Conservation (phyloP, 1,140 invertebrate genomes). For the Drosophila melanica region DNA sequence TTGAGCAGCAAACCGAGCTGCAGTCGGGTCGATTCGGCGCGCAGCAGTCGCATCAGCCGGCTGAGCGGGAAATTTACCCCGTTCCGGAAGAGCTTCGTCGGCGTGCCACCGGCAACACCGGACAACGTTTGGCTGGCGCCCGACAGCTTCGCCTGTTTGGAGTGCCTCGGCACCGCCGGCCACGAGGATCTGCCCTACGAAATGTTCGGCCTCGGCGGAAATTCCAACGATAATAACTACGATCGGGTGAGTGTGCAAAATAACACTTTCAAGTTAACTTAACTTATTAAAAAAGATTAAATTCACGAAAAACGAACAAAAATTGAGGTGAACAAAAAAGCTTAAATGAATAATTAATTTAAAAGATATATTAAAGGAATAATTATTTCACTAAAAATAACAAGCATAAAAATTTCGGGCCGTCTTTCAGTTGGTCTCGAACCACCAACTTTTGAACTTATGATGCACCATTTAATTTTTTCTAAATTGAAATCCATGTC, state of each 20-base stretch:
- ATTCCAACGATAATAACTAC: conserved; percentile 64
- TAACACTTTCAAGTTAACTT: not conserved
- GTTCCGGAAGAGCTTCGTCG: conserved; percentile 73
- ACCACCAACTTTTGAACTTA: too few species aligned
- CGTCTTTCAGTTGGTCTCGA: too few species aligned
- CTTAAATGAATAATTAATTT: too few species aligned
- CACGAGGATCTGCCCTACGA: conserved; percentile 85
- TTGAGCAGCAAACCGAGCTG: conserved; percentile 73
- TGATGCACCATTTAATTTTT: too few species aligned
- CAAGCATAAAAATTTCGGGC: too few species aligned
- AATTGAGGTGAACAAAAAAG: not conserved
- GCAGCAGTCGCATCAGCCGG: conserved; percentile 72
- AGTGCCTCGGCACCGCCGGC: conserved; percentile 87
- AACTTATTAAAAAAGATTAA: too few species aligned
- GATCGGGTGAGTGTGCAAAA: conserved; percentile 61
- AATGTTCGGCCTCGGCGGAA: conserved; percentile 69
- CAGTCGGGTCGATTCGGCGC: conserved; percentile 66
- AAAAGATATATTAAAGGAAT: too few species aligned
- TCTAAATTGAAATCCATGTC: too few species aligned
- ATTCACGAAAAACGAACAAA: not conserved
- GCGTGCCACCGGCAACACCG: conserved; percentile 72
- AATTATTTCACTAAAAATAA: too few species aligned
- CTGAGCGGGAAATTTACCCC: conserved; percentile 73
- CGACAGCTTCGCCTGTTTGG: conserved; percentile 91
- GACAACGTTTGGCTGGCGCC: conserved; percentile 86